Evolutionary conservation across 1,140 invertebrate genomes (phyloP).

Genomic region (Zaprionus nigranus): DNA sequence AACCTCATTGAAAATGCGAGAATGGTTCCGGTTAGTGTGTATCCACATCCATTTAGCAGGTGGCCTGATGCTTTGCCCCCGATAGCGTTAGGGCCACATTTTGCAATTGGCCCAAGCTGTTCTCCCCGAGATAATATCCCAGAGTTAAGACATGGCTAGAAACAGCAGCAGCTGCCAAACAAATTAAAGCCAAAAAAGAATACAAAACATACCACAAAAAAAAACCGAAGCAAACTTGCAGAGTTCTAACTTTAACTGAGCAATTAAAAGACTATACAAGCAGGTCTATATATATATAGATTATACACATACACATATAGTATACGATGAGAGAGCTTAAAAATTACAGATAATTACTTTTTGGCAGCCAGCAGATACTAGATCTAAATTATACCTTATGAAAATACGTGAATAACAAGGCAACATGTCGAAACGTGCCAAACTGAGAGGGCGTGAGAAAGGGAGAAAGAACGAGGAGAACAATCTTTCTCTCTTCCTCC

Average conservation of each 20-base stretch:
- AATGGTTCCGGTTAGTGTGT: conserved; percentile 62
- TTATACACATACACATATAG: not conserved
- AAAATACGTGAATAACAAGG: conserved; percentile 17
- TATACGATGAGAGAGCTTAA: not conserved
- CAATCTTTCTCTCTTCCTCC: not conserved
- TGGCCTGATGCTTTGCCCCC: conserved; percentile 68
- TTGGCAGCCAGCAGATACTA: conserved; percentile 31
- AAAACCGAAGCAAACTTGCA: not conserved
- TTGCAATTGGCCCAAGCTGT: conserved; percentile 47
- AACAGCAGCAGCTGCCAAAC: conserved; percentile 30
- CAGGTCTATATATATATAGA: not conserved
- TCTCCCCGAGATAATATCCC: conserved; percentile 32
- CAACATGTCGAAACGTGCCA: conserved; percentile 14
- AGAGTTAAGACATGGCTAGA: conserved; percentile 42
- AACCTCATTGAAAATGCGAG: conserved; percentile 73
- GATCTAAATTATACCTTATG: conserved; percentile 36
- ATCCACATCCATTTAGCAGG: conserved; percentile 50
- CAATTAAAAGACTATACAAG: conserved; percentile 41
- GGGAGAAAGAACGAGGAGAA: not conserved
- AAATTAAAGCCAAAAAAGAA: conserved; percentile 3
- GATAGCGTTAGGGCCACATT: conserved; percentile 46
- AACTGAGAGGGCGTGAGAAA: conserved; percentile 7
- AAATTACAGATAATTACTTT: conserved; percentile 56
- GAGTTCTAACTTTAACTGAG: conserved; percentile 39
- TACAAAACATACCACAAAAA: not conserved